Conservation (phyloP, 2,888 invertebrate species). For the Oasisia sp. region DNA sequence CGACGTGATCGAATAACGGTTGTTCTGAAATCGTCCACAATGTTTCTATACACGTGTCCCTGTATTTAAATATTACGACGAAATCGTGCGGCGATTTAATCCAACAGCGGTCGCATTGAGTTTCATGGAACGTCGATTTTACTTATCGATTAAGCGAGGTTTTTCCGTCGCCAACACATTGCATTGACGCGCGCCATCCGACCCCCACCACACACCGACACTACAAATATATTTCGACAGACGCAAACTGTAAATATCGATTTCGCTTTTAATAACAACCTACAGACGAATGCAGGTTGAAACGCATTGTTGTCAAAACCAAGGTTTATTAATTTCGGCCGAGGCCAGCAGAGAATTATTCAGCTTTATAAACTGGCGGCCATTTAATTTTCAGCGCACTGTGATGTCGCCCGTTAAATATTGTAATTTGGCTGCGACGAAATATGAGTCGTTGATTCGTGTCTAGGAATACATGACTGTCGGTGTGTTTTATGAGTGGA, state of each 20-base stretch:
- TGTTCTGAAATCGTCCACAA: not conserved
- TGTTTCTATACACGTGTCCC: not conserved
- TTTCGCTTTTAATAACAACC: not conserved
- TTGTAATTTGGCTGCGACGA: not conserved
- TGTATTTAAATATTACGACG: not conserved
- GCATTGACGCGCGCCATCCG: not conserved
- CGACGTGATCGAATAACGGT: not conserved
- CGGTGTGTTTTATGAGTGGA: not conserved
- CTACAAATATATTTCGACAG: constrained; percentile 1
- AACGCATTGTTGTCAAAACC: not conserved
- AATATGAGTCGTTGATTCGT: not conserved
- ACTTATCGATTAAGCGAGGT: not conserved
- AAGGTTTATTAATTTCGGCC: not conserved
- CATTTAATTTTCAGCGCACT: not conserved
- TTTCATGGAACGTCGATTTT: constrained; percentile 13
- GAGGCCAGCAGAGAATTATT: not conserved
- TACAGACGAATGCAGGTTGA: not conserved
- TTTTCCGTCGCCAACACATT: not conserved
- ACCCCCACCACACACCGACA: not conserved
- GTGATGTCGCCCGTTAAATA: not conserved
- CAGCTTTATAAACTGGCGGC: not conserved
- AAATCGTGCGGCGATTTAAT: not conserved
- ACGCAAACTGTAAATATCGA: not conserved
- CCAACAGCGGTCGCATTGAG: not conserved
- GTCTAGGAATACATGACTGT: not conserved